Evolutionary conservation across 2,113 vertebrate species (phyloP), one percentile per base, ranked within the genome.

Genomic region (Budorcas taxicolor): DNA sequence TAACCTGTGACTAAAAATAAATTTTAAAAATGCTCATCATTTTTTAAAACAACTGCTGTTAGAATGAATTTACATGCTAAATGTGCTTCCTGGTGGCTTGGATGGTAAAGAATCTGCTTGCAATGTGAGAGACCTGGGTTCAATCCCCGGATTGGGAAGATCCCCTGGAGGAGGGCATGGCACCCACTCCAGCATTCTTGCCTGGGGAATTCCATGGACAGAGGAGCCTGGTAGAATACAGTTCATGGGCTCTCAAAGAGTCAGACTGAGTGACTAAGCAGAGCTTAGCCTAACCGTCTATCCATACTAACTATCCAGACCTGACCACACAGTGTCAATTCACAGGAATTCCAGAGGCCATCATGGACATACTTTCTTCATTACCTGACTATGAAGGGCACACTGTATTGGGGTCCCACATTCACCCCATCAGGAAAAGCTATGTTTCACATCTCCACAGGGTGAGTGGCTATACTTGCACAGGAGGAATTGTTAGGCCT

Each of bases 1-100:
- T 93, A 78, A 74, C 90, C 31, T 88, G 4, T 33, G 16, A 53
- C 43, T 88, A 76, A 92, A 67, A 57, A 15, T 55, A 36, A 3
- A 52, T 71, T 74, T 83, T 14, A 58, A 84, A 94, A 45, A 9
- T 53, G 3, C 7, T 43, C 16, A n/a, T 81, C 10, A 3, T 90
- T 85, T 67, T 83, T 17, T 33, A 29, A 3, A 53, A 87, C 57
- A 62, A 36, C 14, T 17, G 29, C 52, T 47, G 40, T 85, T 91
- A 64, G 81, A 80, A 93, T 74, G 23, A 89, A 87, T 83, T 84
- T 88, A n/a, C n/a, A 71, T 71, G 2, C n/a, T 36, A 71, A 40
- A 71, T 40, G n/a, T 40, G n/a, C 19, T 40, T 71, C 67, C n/a
- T 71, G 10, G 3, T 71, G 67, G 10, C 67, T 40, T 40, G 67